Base-by-base conservation (phyloP, 1,140 invertebrate genomes). In the Monochamus saltuarius region DNA sequence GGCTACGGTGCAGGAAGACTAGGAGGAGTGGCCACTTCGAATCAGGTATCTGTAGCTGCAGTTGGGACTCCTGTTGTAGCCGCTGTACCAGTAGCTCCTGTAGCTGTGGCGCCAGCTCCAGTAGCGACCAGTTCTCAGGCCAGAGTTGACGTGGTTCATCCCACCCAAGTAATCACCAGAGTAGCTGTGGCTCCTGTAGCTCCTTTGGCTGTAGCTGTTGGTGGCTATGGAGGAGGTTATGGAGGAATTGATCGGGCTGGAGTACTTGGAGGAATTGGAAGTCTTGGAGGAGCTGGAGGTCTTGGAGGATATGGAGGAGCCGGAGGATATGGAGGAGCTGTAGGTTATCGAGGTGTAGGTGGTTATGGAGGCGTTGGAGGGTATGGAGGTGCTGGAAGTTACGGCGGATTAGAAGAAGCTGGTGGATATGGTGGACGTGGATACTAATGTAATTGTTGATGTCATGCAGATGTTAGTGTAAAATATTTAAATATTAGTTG, bases 101-200 rank as follows among this genome's bases (percentile, higher is more conserved):
- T 11, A 17, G 9, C 47, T n/a, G 19, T 34, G 6, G 17, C n/a
- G n/a, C 17, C 52, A 11, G 39, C 43, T 39, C 52, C 52, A 2
- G 34, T 38, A 16, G 38, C 52, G 29, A 55, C 52, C 36, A 55
- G 52, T 34, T 55, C 52, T 17, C 52, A 55, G 17, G 42, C 52
- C 7, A 37, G 52, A 43, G 39, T 55, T 22, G 52, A 55, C 9
- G 38, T 55, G 11, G 43, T 55, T 14, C 42, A 43, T 29, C 9
- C 52, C 6, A 14, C 17, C 11, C 52, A 55, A 29, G 39, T 55
- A 11, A 22, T 55, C 14, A 42, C 52, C 29, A 42, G 38, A 4
- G n/a, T 55, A 22, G 38, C 52, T 42, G 52, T 55, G 6, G 8
- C 43, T 6, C 35, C 52, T 10, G 38, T 39, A 22, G 17, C 38